Evolutionary conservation across 2,888 invertebrate species (phyloP).

Genomic region (Labia minor): DNA sequence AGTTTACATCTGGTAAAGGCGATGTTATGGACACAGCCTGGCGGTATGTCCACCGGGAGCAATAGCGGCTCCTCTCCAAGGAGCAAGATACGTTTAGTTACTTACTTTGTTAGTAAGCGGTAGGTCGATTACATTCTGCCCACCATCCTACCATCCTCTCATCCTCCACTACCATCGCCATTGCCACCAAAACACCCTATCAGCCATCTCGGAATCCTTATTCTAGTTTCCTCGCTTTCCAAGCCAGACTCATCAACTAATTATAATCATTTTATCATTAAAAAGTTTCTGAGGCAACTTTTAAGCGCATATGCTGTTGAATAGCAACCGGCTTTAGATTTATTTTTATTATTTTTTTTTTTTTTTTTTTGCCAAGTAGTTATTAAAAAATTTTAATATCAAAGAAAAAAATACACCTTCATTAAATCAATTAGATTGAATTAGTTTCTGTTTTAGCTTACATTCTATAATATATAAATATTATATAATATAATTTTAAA

Average conservation of each 20-base stretch:
- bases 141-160: no score
- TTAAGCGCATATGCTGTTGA: conserved; percentile 3
- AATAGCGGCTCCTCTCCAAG: background rate
- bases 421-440: no score
- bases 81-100: background rate
- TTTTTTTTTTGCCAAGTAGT: background rate
- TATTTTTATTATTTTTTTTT: background rate
- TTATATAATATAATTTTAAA: no score
- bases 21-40: background rate
- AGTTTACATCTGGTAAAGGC: background rate
- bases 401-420: background rate
- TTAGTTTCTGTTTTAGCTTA: no score
- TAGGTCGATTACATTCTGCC: no score
- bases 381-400: background rate
- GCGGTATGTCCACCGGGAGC: background rate
- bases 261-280: conserved; percentile 5
- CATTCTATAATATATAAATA: no score
- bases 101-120: background rate
- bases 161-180: background rate
- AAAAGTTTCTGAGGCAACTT: background rate
- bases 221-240: background rate
- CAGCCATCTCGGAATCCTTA: no score
- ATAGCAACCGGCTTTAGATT: background rate
- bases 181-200: background rate
- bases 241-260: conserved; percentile 13